phyloP scores from a whole-genome alignment of 2,797 vertebrate species.

The Triplophysa bombifrons region DNA sequence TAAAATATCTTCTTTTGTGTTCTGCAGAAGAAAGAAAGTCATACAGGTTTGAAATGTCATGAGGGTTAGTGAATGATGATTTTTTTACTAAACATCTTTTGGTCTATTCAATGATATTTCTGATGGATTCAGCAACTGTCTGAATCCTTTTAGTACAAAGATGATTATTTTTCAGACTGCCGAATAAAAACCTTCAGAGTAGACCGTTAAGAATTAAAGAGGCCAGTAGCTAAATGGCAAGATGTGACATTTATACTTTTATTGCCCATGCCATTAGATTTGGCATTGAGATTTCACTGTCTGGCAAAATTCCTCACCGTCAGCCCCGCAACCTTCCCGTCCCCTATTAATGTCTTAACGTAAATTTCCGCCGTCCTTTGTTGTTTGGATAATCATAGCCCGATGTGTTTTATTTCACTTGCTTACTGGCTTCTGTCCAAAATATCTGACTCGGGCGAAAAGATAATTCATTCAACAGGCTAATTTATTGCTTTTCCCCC shows the following conservation, averaged over 20 bases:
- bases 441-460: conserved; percentile 23
- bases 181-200: conserved; percentile 20
- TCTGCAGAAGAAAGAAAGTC: no score
- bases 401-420: conserved; percentile 9
- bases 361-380: neutral
- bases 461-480: conserved; percentile 38
- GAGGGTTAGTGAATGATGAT: no score
- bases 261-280: conserved; percentile 32
- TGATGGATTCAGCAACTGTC: neutral
- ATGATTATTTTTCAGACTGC: neutral
- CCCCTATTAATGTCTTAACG: neutral
- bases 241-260: conserved; percentile 48
- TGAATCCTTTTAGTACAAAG: neutral
- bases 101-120: neutral
- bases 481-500: conserved; percentile 13
- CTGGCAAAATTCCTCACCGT: conserved; percentile 22
- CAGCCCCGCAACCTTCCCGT: conserved; percentile 13
- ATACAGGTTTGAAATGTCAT: no score
- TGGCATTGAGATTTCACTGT: conserved; percentile 45
- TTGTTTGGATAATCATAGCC: conserved; percentile 10
- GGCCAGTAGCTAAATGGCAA: conserved; percentile 43
- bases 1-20: no score
- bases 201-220: conserved; percentile 17
- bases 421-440: conserved; percentile 23
- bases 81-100: neutral